Evolutionary conservation across 1,140 invertebrate genomes (phyloP), one percentile per base, ranked within the genome.

Genomic region (Drosophila subobscura): DNA sequence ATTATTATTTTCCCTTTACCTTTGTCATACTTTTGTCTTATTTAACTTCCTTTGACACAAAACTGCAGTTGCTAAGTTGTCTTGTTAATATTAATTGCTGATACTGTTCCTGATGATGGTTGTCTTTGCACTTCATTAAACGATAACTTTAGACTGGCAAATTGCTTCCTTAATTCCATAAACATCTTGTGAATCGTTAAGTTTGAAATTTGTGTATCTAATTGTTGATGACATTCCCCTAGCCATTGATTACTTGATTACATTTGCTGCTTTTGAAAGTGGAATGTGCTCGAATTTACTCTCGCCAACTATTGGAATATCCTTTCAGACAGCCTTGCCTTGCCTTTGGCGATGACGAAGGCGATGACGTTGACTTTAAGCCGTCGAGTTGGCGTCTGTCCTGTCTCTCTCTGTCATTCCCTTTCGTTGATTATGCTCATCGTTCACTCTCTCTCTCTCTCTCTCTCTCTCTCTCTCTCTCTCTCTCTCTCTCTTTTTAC

Each of bases 321-420:
- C 10, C 16, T 12, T 1, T 37, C n/a, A 49, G 22, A 27, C 50
- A 52, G 25, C 10, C n/a, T 22, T 46, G 25, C 10, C n/a, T 22
- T 46, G 23, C 52, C 41, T 23, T 37, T 25, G 68, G 72, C 60
- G 47, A 72, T 72, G 66, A 60, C 50, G 55, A 37, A 8, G 47
- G 25, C 33, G 49, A 61, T 72, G 67, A 72, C 51, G 50, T 29
- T 72, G 51, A 61, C 51, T 20, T 20, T 56, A 61, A 33, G 44
- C 44, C 47, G 49, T 10, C 40, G 44, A 55, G 65, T 29, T 40
- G 67, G 29, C 44, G 25, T 25, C 33, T 3, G 2, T 10, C 6
- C 22, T 4, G n/a, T 14, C 14, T 51, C 27, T 51, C 3, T 33
- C 2, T 33, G 7, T 33, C 29, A 8, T 33, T 33, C 33, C 10